Base-by-base conservation (phyloP, 1,140 invertebrate genomes). In the Zaprionus tsacasi region DNA sequence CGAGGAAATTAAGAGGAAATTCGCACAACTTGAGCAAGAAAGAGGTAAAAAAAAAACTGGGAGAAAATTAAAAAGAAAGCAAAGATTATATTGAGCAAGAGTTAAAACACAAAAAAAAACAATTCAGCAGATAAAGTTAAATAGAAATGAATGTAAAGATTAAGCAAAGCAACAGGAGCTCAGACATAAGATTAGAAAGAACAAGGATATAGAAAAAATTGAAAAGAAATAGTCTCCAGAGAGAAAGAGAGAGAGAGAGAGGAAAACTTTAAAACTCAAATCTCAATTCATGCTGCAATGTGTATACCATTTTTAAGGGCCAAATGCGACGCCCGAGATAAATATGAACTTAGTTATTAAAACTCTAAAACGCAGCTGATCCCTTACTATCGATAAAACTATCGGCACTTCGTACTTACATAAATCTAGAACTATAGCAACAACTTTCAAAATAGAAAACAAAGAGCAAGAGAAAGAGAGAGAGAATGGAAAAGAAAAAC, bases 341-440 rank as follows among this genome's bases (percentile, higher is more conserved):
- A 43, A 70, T 50, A 48, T 12, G 25, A 27, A 75, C 13, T 58
- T 76, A 83, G 58, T 64, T 64, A 55, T 43, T 63, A 74, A 74
- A 61, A 58, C 58, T 48, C 40, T 57, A 61, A n/a, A n/a, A 40
- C 55, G 69, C 48, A 70, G 40, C 27, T 12, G 45, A 50, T 21
- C 17, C 45, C 57, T 10, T 52, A 69, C 48, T 70, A 45, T 45
- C 40, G 40, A 45, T 45, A 50, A 21, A 21, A 59, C 30, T 36
- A 15, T 35, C 21, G 54, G n/a, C 58, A 43, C 27, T 35, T 21
- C 17, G 45, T 11, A 57, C 60, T 38, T 64, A 56, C 36, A 38
- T 52, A 56, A 36, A 38, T 52, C 58, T 72, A 72, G 54, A 33
- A 43, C 45, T 43, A 21, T 30, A 69, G 30, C 55, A 59, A 50